Conservation (phyloP, 2,888 invertebrate species). For the Omphaloscelis lunosa region DNA sequence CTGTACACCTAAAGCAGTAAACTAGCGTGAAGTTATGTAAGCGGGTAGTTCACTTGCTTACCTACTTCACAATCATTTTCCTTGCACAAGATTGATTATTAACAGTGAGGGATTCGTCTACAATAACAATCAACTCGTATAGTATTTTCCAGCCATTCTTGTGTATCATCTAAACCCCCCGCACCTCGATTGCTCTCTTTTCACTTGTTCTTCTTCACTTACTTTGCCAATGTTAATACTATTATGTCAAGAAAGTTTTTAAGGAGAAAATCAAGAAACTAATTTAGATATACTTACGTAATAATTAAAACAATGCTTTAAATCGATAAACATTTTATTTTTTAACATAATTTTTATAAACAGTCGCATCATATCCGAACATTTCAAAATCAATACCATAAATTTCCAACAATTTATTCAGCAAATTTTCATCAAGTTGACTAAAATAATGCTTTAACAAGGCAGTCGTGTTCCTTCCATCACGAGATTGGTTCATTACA, state of each 20-base stretch:
- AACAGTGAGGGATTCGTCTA: background rate
- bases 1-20: background rate
- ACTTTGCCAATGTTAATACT: background rate
- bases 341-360: constrained; percentile 89
- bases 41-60: background rate
- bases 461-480: constrained; percentile 86
- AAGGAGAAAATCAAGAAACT: background rate
- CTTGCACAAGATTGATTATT: background rate
- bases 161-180: background rate
- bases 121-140: too few species aligned
- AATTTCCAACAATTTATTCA: constrained; percentile 91
- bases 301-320: constrained; percentile 17
- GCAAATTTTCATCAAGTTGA: constrained; percentile 89
- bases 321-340: constrained; percentile 78
- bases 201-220: background rate
- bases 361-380: constrained; percentile 91
- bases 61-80: background rate
- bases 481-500: constrained; percentile 89
- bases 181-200: background rate
- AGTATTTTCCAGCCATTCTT: background rate
- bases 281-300: background rate
- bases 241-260: background rate
- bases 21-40: background rate
- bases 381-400: constrained; percentile 93
- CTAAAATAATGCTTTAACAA: constrained; percentile 89